A percentile compares a stretch with the other conserved stretches of the same genome.
These are phyloP conservation scores for Myotis davidii DNA, from an alignment of 2,113 vertebrate genomes.

Conservation along the genomic window DNA sequence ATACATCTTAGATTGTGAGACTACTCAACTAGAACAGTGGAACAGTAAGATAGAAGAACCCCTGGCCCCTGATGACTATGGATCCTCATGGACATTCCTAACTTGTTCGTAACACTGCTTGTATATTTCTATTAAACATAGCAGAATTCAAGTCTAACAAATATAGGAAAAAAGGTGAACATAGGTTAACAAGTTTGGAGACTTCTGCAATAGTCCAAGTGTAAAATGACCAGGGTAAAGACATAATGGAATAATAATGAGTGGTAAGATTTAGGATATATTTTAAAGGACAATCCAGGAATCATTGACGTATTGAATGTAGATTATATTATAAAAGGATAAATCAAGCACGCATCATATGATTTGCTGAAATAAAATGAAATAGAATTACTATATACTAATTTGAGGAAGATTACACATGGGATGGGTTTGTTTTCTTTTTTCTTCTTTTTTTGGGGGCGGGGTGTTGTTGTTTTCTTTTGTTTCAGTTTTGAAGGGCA, in stretches of 20 bases:
- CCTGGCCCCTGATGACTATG: not conserved
- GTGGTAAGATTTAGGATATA: not conserved
- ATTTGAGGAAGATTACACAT: not conserved
- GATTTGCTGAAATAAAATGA: not conserved
- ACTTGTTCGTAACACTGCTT: not conserved
- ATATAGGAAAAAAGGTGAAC: not conserved
- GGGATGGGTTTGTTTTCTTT: not conserved
- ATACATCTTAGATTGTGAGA: not conserved
- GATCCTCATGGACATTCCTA: not conserved
- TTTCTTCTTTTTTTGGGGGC: too few species aligned
- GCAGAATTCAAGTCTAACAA: not conserved
- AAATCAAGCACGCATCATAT: not conserved
- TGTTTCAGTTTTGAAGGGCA: not conserved
- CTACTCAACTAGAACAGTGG: not conserved
- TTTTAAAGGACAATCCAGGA: not conserved
- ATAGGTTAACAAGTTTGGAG: not conserved
- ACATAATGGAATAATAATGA: not conserved
- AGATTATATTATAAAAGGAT: not conserved
- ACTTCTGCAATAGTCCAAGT: not conserved
- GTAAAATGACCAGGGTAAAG: not conserved
- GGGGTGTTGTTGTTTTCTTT: not conserved
- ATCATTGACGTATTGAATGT: not conserved
- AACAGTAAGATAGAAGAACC: not conserved
- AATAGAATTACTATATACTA: not conserved
- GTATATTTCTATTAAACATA: not conserved